These are phyloP conservation scores for Sus cebifrons DNA, from an alignment of 2,797 vertebrate species.

Conservation along the genomic window DNA sequence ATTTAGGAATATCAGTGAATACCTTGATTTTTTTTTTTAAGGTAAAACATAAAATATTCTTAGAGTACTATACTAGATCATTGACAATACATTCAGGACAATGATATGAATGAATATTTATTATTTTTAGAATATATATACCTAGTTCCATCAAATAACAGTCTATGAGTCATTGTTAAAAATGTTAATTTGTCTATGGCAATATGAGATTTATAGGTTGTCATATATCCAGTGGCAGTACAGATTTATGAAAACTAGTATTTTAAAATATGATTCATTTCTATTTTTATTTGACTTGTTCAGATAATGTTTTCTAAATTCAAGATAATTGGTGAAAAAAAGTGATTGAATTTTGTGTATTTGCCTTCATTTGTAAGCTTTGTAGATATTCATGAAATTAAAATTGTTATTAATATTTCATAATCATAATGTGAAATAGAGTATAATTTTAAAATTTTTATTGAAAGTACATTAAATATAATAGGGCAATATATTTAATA, in stretches of 20 bases:
- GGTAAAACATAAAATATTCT: conserved; percentile 25
- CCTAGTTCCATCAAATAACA: not conserved
- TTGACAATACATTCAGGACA: not conserved
- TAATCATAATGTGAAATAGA: conserved; percentile 34
- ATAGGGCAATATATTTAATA: not conserved
- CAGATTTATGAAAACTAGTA: conserved; percentile 34
- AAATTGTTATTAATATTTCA: conserved; percentile 62
- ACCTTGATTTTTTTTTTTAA: conserved; percentile 22
- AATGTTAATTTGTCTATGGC: not conserved
- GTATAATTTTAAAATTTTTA: conserved; percentile 10
- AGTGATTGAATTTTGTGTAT: conserved; percentile 35
- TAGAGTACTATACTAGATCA: conserved; percentile 11
- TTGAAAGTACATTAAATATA: not conserved
- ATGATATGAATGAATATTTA: conserved; percentile 8
- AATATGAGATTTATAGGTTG: not conserved
- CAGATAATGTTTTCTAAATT: conserved; percentile 69
- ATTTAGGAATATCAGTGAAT: not conserved
- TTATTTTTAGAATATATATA: conserved; percentile 25
- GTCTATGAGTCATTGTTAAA: not conserved
- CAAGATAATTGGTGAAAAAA: conserved; percentile 36
- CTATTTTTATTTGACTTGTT: conserved; percentile 63
- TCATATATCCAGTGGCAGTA: not conserved
- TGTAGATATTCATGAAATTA: conserved; percentile 41
- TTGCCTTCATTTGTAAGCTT: conserved; percentile 64
- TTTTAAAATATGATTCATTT: conserved; percentile 31